Base-by-base conservation (phyloP, 1,140 invertebrate genomes). In the Magallana gigas region DNA sequence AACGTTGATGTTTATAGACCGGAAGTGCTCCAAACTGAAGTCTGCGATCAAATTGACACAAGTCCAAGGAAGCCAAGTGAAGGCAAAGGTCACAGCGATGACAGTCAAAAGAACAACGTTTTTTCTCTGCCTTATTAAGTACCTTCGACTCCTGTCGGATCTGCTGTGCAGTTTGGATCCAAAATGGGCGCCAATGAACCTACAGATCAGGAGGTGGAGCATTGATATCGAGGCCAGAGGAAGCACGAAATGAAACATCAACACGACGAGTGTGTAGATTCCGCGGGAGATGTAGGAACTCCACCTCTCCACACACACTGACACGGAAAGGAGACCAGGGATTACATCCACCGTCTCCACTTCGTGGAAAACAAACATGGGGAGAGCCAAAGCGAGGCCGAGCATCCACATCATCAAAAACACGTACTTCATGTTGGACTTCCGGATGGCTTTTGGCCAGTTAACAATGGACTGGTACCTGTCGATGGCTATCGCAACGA, bases 61-160 rank as follows among this genome's bases (percentile, higher is more conserved):
- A 56, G 96, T 95, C 87, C 96, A 93, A 0, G 96, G 96, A 8
- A 96, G 91, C 96, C 95, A 95, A 12, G 92, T 91, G 1, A 95
- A 86, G 1, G 94, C 95, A 90, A 95, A 96, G 8, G 95, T 90
- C 8, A 95, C 88, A 0, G 95, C 94, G 36, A 96, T 95, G 58
- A 91, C 93, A 1, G 95, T 92, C 1, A 96, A 92, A 0, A 96
- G 94, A 2, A 95, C 89, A n/a, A 96, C 96, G 11, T 96, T 96
- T 64, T 95, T 93, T 59, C 94, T 94, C 85, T 96, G 96, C 7
- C 96, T 92, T 57, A 94, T 93, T 14, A 95, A 90, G 88, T 96
- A 83, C 23, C 86, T 57, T 82, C 83, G 29, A 56, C 83, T 36
- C 80, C 87, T 57, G 29, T 80, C 5, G 71, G 86, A 62, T 16